Percentiles rank a stretch among this genome's conserved stretches.
Evolutionary conservation across 2,888 invertebrate species (phyloP).

Genomic region (Sesamia inferens): DNA sequence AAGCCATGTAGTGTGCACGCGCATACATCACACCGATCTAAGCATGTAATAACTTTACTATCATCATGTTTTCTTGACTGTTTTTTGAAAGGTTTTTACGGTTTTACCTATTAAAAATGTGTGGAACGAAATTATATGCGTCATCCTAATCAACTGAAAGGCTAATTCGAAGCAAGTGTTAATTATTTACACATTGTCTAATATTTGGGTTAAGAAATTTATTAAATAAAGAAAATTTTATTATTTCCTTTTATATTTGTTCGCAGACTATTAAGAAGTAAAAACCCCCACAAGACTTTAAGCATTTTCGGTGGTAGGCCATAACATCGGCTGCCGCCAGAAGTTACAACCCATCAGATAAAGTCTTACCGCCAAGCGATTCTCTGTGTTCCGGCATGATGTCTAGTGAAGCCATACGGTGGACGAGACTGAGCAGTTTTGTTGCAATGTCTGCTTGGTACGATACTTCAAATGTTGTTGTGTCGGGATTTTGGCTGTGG

Average conservation of each 20-base stretch:
- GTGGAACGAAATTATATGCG: slow-evolving; percentile 22
- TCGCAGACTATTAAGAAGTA: background rate
- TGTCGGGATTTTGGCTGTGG: too few species aligned
- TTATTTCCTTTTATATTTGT: background rate
- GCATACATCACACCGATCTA: slow-evolving; percentile 40
- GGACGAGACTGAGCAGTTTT: too few species aligned
- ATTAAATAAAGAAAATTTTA: background rate
- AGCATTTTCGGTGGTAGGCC: too few species aligned
- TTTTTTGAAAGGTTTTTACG: slow-evolving; percentile 1
- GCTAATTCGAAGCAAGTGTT: background rate
- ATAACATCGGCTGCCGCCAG: too few species aligned
- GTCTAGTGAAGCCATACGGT: too few species aligned
- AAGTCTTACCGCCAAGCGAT: too few species aligned
- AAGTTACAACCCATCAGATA: too few species aligned
- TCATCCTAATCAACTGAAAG: slow-evolving; percentile 10
- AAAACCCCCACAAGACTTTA: background rate
- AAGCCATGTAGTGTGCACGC: slow-evolving; percentile 39
- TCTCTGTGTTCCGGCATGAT: too few species aligned
- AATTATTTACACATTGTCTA: background rate
- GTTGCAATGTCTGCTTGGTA: too few species aligned
- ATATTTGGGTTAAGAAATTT: background rate
- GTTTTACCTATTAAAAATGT: background rate
- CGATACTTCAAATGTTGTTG: too few species aligned
- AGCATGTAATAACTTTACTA: slow-evolving; percentile 14
- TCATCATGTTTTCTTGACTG: background rate